Conservation (phyloP, 1,140 invertebrate species). For the Bombus waltoni region DNA sequence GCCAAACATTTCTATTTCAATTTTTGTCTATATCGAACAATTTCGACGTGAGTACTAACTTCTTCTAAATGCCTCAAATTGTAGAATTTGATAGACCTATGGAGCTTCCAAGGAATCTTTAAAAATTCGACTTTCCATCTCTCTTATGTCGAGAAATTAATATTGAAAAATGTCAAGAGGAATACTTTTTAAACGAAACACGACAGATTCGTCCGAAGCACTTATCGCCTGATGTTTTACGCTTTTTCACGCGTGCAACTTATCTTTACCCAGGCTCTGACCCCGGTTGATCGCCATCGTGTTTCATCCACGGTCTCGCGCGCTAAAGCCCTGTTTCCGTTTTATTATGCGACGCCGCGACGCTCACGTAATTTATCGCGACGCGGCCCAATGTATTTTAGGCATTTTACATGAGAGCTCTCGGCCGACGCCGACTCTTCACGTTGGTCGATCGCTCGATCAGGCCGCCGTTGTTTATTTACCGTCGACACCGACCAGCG, state of each 20-base stretch:
- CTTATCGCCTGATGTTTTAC: not conserved
- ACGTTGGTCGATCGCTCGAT: constrained; percentile 56
- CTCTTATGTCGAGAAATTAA: no score
- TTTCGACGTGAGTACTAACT: no score
- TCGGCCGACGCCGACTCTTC: constrained; percentile 29
- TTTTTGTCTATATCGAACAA: no score
- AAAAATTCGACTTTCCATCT: not conserved
- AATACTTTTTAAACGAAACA: not conserved
- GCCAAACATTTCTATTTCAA: no score
- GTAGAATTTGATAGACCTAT: not conserved
- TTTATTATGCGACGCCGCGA: constrained; percentile 31
- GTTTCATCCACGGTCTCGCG: constrained; percentile 4
- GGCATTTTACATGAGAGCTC: constrained; percentile 44
- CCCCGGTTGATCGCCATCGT: not conserved
- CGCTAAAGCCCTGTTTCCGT: not conserved
- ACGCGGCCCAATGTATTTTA: constrained; percentile 34
- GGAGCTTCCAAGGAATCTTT: not conserved
- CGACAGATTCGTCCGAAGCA: not conserved
- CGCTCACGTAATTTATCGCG: constrained; percentile 41
- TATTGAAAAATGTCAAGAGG: not conserved
- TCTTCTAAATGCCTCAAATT: not conserved
- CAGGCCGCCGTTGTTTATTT: constrained; percentile 59
- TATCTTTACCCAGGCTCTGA: not conserved
- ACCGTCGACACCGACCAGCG: constrained; percentile 50
- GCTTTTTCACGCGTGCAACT: not conserved